Conservation (phyloP, 2,113 vertebrate species). For the Triplophysa siluroides region DNA sequence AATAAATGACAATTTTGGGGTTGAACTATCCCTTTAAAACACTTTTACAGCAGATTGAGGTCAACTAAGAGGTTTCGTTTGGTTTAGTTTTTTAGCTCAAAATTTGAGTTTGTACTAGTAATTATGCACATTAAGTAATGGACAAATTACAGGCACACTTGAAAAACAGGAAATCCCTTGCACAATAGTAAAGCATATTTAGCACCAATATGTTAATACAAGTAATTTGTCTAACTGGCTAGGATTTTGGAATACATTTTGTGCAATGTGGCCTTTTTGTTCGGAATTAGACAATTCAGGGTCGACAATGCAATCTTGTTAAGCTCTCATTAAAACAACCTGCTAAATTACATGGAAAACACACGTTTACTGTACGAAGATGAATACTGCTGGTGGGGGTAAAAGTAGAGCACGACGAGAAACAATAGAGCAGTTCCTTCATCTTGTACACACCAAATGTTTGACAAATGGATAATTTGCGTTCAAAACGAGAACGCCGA, state of each 20-base stretch:
- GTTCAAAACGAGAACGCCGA: neutral
- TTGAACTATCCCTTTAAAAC: too few species aligned
- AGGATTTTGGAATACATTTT: too few species aligned
- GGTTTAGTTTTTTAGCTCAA: too few species aligned
- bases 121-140: neutral
- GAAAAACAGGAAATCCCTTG: neutral
- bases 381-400: neutral
- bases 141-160: neutral
- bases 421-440: neutral
- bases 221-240: neutral
- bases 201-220: neutral
- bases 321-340: too few species aligned
- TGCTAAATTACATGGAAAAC: neutral
- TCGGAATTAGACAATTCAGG: too few species aligned
- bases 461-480: neutral
- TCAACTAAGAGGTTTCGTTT: too few species aligned
- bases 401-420: neutral
- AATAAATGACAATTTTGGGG: too few species aligned
- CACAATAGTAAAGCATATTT: neutral
- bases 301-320: too few species aligned
- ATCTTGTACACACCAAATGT: neutral
- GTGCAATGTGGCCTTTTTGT: neutral
- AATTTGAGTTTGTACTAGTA: too few species aligned
- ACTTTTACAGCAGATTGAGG: too few species aligned
- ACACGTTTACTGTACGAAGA: neutral